A percentile compares a stretch with the other conserved stretches of the same genome.
Evolutionary conservation across 2,888 invertebrate species (phyloP).

Genomic region (Drosophila mayaguana): DNA sequence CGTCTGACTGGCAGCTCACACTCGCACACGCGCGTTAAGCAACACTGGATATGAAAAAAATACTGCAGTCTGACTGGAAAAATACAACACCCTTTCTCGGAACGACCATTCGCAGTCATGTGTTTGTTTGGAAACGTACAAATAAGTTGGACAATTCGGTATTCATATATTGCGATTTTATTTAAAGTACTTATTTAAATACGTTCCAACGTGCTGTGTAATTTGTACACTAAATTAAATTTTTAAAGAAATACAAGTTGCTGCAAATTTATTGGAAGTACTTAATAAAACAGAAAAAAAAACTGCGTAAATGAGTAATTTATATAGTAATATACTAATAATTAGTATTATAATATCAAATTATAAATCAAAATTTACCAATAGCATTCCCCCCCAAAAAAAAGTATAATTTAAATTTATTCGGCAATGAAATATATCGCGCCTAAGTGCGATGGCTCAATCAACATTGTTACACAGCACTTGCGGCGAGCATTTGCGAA

Average conservation of each 20-base stretch:
- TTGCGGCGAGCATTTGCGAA: not conserved
- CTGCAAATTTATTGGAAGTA: too few species aligned
- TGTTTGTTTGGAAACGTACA: not conserved
- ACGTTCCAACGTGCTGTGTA: too few species aligned
- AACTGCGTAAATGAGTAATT: too few species aligned
- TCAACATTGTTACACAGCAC: conserved; percentile 20
- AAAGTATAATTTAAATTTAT: conserved; percentile 1
- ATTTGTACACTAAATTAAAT: too few species aligned
- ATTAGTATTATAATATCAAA: not conserved
- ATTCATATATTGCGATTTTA: not conserved
- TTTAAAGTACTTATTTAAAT: too few species aligned
- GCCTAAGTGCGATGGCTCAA: conserved; percentile 9
- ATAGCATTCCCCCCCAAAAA: not conserved
- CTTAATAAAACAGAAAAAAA: too few species aligned
- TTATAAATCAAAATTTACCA: not conserved
- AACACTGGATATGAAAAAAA: conserved; percentile 39
- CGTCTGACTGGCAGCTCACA: conserved; percentile 1
- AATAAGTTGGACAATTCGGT: too few species aligned
- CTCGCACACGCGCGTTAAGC: conserved; percentile 1
- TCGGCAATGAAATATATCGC: not conserved
- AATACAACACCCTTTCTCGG: not conserved
- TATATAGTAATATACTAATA: not conserved
- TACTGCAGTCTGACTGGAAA: conserved; percentile 16
- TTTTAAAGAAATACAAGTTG: too few species aligned
- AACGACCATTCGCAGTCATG: not conserved